Conservation (phyloP, 2,797 vertebrate species). For the Philypnodon macrostomus region DNA sequence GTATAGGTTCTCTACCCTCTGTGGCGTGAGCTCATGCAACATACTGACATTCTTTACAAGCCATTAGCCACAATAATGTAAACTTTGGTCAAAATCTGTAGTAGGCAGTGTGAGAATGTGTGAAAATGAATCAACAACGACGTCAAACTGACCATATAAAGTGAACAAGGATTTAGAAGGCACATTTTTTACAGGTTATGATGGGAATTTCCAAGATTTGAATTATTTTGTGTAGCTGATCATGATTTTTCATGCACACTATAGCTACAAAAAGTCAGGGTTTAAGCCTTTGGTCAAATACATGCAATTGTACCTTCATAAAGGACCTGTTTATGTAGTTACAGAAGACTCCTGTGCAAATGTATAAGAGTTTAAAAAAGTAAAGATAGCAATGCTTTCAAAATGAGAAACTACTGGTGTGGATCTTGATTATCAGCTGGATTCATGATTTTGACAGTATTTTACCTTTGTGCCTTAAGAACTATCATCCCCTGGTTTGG, state of each 20-base stretch:
- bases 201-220: background rate
- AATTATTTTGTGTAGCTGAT: conserved; percentile 4
- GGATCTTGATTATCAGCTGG: no score
- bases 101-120: background rate
- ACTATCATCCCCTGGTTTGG: no score
- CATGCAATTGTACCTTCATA: no score
- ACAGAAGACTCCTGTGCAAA: no score
- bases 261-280: background rate
- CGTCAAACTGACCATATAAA: conserved; percentile 56
- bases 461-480: no score
- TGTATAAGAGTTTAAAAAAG: no score
- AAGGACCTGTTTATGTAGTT: no score
- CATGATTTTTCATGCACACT: conserved; percentile 3
- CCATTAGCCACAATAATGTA: background rate
- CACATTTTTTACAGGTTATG: no score
- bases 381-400: no score
- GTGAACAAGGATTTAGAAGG: no score
- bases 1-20: conserved; percentile 47
- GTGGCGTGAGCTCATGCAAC: conserved; percentile 22
- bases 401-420: no score
- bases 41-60: conserved; percentile 7
- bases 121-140: conserved; percentile 53
- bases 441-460: no score
- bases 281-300: background rate
- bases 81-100: background rate